A percentile compares a stretch with the other conserved stretches of the same genome.
These are phyloP conservation scores for Gallinago stenura DNA, from an alignment of 2,797 vertebrate genomes.

Conservation along the genomic window DNA sequence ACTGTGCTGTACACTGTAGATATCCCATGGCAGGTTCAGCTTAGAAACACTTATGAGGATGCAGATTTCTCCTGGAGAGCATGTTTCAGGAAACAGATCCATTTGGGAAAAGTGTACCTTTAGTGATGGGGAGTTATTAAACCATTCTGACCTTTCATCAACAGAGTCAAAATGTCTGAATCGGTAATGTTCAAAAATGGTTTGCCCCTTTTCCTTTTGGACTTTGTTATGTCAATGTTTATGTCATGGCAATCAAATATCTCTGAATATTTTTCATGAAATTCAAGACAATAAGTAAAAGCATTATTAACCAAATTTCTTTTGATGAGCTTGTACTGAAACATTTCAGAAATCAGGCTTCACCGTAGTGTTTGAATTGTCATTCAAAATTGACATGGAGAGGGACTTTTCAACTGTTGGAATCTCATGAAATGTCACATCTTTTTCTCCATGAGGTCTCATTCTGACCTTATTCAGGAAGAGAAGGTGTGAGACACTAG, in stretches of 20 bases:
- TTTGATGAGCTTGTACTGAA: neutral
- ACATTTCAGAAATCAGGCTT: neutral
- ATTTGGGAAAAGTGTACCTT: rapidly evolving
- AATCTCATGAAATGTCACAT: neutral
- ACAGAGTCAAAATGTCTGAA: neutral
- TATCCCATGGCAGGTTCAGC: neutral
- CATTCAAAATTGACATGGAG: neutral
- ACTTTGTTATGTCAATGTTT: neutral
- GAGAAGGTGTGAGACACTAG: neutral
- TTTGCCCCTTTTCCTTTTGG: neutral
- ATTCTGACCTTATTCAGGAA: conserved; percentile 19
- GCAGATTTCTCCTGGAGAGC: neutral
- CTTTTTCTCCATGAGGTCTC: neutral
- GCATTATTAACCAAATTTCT: neutral
- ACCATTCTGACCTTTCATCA: neutral
- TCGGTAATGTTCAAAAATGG: neutral
- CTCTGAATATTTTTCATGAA: neutral
- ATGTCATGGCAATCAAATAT: neutral
- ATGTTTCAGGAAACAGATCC: neutral
- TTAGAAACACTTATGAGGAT: neutral
- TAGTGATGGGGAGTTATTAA: neutral
- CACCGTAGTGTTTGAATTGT: neutral
- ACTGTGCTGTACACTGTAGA: neutral
- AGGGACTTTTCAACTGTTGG: neutral
- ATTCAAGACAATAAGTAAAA: neutral